These are phyloP conservation scores for Myathropa florea DNA, from an alignment of 2,888 invertebrate species.

Conservation along the genomic window DNA sequence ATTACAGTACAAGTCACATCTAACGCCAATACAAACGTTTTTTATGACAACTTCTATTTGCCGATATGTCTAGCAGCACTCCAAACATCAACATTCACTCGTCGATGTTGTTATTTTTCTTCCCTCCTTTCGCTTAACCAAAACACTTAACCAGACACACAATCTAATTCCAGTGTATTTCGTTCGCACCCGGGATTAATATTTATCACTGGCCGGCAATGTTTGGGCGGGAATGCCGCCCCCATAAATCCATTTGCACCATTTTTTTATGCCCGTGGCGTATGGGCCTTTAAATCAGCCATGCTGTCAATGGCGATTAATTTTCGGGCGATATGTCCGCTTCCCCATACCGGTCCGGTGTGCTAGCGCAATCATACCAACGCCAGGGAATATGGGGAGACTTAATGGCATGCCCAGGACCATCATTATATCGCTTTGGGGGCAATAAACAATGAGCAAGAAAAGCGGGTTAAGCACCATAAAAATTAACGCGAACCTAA, in stretches of 20 bases:
- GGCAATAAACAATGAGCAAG: background rate
- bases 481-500: background rate
- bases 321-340: constrained; percentile 12
- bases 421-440: background rate
- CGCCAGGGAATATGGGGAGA: constrained; percentile 10
- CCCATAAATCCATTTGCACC: constrained; percentile 39
- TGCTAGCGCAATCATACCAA: background rate
- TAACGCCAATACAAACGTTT: background rate
- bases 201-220: background rate
- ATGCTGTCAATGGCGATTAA: constrained; percentile 43
- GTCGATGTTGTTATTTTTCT: background rate
- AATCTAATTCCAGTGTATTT: background rate
- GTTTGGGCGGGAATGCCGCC: constrained; percentile 8
- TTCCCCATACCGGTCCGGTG: constrained; percentile 23
- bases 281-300: constrained; percentile 18
- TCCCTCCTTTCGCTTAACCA: background rate
- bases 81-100: background rate
- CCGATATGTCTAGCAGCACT: background rate
- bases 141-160: too few relatives aligned
- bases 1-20: background rate
- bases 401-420: constrained; percentile 28
- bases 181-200: background rate
- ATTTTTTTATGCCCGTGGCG: background rate
- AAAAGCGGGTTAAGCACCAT: background rate
- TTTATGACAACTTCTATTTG: background rate